Conservation (phyloP, 1,140 invertebrate species). For the Bombus waltoni region DNA sequence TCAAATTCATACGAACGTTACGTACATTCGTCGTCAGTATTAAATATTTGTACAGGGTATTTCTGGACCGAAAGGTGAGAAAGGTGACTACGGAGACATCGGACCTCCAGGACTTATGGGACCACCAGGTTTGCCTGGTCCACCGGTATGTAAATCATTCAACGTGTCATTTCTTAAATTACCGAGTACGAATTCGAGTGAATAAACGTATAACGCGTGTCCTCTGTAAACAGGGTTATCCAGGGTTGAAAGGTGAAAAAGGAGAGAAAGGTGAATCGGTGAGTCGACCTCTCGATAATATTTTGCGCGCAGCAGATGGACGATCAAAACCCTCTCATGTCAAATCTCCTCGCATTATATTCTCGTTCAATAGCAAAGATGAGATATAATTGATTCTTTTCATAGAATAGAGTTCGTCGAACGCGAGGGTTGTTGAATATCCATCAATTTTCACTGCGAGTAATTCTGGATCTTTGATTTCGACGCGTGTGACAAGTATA, state of each 20-base stretch:
- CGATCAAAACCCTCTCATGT: neutral
- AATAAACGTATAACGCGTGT: constrained; percentile 32
- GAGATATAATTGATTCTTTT: constrained; percentile 13
- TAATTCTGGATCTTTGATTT: constrained; percentile 24
- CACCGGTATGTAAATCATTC: constrained; percentile 84
- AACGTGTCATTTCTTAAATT: neutral
- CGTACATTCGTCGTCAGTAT: neutral
- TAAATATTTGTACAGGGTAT: constrained; percentile 84
- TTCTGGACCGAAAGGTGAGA: constrained; percentile 93
- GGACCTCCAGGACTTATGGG: constrained; percentile 94
- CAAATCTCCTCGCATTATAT: neutral
- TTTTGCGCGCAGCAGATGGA: constrained; percentile 17
- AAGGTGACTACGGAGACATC: constrained; percentile 95
- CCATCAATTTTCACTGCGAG: constrained; percentile 11
- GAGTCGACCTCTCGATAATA: constrained; percentile 79
- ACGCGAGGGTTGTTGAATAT: constrained; percentile 25
- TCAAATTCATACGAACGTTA: neutral
- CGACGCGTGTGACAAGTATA: constrained; percentile 9
- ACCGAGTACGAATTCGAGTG: neutral
- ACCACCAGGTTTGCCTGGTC: constrained; percentile 92
- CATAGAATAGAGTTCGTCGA: neutral
- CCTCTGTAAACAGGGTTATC: constrained; percentile 87
- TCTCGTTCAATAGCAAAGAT: neutral
- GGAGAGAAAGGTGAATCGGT: constrained; percentile 97
- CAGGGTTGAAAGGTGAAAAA: constrained; percentile 93